Evolutionary conservation across 2,797 vertebrate genomes (phyloP).

Genomic region (Pyrocephalus nanus): DNA sequence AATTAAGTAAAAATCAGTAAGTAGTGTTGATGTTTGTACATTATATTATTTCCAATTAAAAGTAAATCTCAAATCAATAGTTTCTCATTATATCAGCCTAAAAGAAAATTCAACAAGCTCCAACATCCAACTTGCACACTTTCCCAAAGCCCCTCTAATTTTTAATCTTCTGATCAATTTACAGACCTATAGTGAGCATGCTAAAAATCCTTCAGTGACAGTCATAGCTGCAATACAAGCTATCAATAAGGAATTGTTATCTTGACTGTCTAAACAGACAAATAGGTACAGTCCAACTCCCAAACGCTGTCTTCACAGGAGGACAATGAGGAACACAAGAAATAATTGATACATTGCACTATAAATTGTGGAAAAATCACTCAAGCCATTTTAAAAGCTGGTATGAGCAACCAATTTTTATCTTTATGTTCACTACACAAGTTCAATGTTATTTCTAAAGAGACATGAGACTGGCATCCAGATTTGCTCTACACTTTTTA

Average conservation of each 20-base stretch:
- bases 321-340: not conserved
- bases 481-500: not conserved
- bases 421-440: not conserved
- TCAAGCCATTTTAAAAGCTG: not conserved
- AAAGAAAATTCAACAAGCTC: not conserved
- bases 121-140: not conserved
- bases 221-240: accelerated
- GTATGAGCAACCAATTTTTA: not conserved
- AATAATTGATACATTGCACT: not conserved
- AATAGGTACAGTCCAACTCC: not conserved
- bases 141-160: not conserved
- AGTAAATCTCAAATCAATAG: not conserved
- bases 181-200: not conserved
- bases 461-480: not conserved
- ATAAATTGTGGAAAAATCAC: not conserved
- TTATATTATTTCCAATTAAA: not conserved
- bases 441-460: not conserved
- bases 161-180: not conserved
- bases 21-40: not conserved
- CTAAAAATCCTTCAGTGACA: not conserved
- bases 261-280: not conserved
- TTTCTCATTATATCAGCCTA: not conserved
- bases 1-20: not conserved
- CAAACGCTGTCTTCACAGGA: not conserved
- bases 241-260: not conserved